Evolutionary conservation across 2,888 invertebrate genomes (phyloP).

Genomic region (Meiosimyza decipiens): DNA sequence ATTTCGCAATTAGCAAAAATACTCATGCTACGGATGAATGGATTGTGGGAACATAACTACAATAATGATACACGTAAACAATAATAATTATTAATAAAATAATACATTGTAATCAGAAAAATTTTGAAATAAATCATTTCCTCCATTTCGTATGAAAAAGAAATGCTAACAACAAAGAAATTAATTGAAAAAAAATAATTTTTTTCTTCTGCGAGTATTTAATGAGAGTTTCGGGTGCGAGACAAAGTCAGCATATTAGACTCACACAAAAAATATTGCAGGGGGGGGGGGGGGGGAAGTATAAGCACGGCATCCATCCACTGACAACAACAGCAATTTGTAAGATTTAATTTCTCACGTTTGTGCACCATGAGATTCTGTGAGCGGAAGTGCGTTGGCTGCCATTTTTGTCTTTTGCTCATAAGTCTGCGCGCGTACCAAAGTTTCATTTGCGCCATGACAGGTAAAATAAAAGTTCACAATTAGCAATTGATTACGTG

Average conservation of each 20-base stretch:
- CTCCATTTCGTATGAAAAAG: neutral
- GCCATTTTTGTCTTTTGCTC: neutral
- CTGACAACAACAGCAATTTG: conserved; percentile 6
- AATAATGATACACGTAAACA: neutral
- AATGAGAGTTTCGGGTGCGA: conserved; percentile 4
- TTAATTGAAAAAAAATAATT: conserved; percentile 24
- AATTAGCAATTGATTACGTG: conserved; percentile 44
- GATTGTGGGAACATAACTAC: conserved; percentile 10
- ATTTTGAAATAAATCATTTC: conserved; percentile 21
- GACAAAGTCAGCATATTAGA: conserved; percentile 20
- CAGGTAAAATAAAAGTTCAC: conserved; percentile 35
- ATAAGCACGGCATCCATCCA: neutral
- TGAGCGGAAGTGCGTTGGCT: conserved; percentile 33
- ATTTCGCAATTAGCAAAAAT: conserved; percentile 16
- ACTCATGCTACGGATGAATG: neutral
- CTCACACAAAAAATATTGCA: too few relatives aligned
- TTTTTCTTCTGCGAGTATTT: neutral
- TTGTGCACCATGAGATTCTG: conserved; percentile 23
- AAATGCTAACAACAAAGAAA: conserved; percentile 9
- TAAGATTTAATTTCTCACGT: conserved; percentile 36
- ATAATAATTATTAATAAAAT: conserved; percentile 21
- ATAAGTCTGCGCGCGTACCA: conserved; percentile 31
- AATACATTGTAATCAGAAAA: conserved; percentile 22
- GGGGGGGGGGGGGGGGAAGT: too few relatives aligned
- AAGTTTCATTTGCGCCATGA: conserved; percentile 34